These are phyloP conservation scores for Linurgus olivaceus DNA, from an alignment of 2,797 vertebrate genomes.

Conservation along the genomic window DNA sequence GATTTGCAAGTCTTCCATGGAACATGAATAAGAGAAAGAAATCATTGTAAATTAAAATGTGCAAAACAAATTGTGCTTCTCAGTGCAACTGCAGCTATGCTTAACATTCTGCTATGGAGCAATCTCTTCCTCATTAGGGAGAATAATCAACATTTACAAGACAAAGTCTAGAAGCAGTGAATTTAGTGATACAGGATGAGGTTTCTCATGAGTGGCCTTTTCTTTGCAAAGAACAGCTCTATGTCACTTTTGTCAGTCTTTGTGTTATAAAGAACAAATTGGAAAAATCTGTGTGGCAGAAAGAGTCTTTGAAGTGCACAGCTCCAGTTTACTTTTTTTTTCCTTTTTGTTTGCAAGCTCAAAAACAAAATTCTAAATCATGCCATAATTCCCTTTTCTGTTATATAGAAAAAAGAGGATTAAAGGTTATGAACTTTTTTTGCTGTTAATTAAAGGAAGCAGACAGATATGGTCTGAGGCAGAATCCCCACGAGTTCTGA, in stretches of 20 bases:
- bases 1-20: not conserved
- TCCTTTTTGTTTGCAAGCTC: not conserved
- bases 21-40: not conserved
- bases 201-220: not conserved
- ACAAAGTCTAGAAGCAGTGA: not conserved
- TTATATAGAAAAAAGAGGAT: not conserved
- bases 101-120: not conserved
- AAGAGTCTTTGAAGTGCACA: not conserved
- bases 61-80: not conserved
- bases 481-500: not conserved
- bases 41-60: not conserved
- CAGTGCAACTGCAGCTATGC: not conserved
- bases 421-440: not conserved
- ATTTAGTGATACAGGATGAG: not conserved
- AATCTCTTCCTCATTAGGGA: fast-evolving
- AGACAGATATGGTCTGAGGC: not conserved
- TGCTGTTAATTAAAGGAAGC: not conserved
- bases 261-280: not conserved
- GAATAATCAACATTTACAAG: not conserved
- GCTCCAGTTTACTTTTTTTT: not conserved
- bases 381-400: not conserved
- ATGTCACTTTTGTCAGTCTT: not conserved
- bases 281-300: not conserved
- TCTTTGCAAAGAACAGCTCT: not conserved
- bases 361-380: not conserved